Conservation (phyloP, 2,888 invertebrate species). For the Pollenia labialis region DNA sequence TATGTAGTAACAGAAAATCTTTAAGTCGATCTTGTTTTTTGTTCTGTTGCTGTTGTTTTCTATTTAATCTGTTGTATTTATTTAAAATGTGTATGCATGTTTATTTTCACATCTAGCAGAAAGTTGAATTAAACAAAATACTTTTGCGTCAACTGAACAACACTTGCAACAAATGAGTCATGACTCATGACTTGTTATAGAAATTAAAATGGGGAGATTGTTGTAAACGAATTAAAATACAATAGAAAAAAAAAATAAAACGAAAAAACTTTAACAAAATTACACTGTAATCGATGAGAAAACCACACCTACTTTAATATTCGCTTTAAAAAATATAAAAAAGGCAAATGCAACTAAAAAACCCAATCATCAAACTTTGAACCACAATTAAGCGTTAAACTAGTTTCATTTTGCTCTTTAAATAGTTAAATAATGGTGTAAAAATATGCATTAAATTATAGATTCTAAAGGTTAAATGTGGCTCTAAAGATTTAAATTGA, state of each 20-base stretch:
- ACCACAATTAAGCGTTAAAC: constrained; percentile 22
- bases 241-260: constrained; percentile 2
- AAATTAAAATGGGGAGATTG: constrained; percentile 41
- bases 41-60: background rate
- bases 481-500: too few species aligned
- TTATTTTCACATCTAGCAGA: constrained; percentile 8
- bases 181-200: constrained; percentile 55
- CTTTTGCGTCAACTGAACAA: constrained; percentile 25
- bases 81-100: constrained; percentile 47
- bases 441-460: background rate
- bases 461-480: constrained; percentile 24
- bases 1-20: constrained; percentile 11
- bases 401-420: constrained; percentile 8
- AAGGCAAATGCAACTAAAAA: background rate
- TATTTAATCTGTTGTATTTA: constrained; percentile 20
- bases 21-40: constrained; percentile 26
- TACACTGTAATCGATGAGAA: constrained; percentile 40
- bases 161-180: constrained; percentile 62
- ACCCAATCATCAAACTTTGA: constrained; percentile 13
- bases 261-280: background rate
- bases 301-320: constrained; percentile 42
- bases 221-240: background rate
- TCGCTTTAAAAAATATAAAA: background rate
- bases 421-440: background rate
- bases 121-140: constrained; percentile 8